A percentile compares a stretch with the other conserved stretches of the same genome.
These are phyloP conservation scores for Aspidiotus destructor DNA, from an alignment of 2,888 invertebrate species.

Conservation along the genomic window DNA sequence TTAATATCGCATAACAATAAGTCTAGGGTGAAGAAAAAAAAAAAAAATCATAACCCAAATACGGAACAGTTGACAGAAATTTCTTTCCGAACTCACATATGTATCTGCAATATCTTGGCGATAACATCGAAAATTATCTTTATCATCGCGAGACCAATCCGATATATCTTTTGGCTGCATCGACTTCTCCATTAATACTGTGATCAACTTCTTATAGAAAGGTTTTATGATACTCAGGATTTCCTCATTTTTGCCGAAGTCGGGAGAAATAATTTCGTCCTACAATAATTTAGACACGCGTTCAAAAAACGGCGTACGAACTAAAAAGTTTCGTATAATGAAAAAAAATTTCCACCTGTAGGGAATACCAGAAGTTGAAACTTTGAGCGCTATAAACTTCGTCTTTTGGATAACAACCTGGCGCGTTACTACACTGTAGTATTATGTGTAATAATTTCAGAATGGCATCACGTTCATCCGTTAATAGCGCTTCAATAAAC, in stretches of 20 bases:
- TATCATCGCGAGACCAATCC: conserved; percentile 64
- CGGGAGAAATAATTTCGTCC: conserved; percentile 34
- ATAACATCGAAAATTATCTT: conserved; percentile 76
- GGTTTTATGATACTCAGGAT: conserved; percentile 43
- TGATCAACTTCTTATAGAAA: conserved; percentile 66
- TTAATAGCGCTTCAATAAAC: conserved; percentile 48
- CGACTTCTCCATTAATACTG: conserved; percentile 67
- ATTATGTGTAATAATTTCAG: conserved; percentile 60
- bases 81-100: conserved; percentile 48
- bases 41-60: neutral
- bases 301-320: neutral
- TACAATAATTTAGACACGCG: conserved; percentile 12
- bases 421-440: conserved; percentile 66
- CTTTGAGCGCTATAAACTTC: conserved; percentile 77
- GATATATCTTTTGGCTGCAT: conserved; percentile 59
- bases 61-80: too few species aligned
- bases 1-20: conserved; percentile 77
- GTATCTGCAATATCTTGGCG: conserved; percentile 78
- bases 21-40: conserved; percentile 47
- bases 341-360: conserved; percentile 54
- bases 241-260: conserved; percentile 18
- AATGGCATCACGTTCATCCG: conserved; percentile 48
- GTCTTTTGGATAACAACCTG: conserved; percentile 77
- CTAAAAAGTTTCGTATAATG: neutral
- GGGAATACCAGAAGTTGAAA: conserved; percentile 83